These are phyloP conservation scores for Lithophane socia DNA, from an alignment of 2,888 invertebrate genomes.

Conservation along the genomic window DNA sequence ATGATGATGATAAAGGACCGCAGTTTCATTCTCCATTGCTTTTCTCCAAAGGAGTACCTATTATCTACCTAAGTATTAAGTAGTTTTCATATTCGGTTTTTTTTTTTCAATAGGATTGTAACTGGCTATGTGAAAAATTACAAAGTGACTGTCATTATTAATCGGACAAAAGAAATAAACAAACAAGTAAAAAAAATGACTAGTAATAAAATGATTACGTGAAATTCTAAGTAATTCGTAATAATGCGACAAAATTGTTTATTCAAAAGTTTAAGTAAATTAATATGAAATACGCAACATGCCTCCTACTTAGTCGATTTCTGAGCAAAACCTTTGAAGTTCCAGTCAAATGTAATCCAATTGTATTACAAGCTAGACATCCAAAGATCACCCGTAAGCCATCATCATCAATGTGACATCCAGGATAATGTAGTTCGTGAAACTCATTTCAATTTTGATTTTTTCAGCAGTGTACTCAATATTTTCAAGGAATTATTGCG, in stretches of 20 bases:
- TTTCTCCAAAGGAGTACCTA: slow-evolving; percentile 12
- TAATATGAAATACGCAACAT: slow-evolving; percentile 83
- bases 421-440: background rate
- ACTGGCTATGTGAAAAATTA: slow-evolving; percentile 52
- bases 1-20: background rate
- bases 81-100: background rate
- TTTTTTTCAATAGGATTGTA: background rate
- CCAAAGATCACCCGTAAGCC: slow-evolving; percentile 57
- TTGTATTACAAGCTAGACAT: slow-evolving; percentile 27
- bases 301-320: slow-evolving; percentile 72
- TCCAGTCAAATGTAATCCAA: slow-evolving; percentile 57
- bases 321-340: slow-evolving; percentile 67
- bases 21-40: background rate
- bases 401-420: slow-evolving; percentile 1
- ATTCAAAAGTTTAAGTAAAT: slow-evolving; percentile 65
- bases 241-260: slow-evolving; percentile 71
- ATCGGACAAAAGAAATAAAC: slow-evolving; percentile 38
- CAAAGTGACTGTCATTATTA: slow-evolving; percentile 25
- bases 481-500: slow-evolving; percentile 36
- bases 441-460: slow-evolving; percentile 8
- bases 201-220: slow-evolving; percentile 34
- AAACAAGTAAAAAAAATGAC: slow-evolving; percentile 59
- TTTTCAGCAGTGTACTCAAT: slow-evolving; percentile 53
- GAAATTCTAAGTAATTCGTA: slow-evolving; percentile 61
- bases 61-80: background rate